These are phyloP conservation scores for Lepus townsendii DNA, from an alignment of 2,797 vertebrate genomes.

Conservation along the genomic window DNA sequence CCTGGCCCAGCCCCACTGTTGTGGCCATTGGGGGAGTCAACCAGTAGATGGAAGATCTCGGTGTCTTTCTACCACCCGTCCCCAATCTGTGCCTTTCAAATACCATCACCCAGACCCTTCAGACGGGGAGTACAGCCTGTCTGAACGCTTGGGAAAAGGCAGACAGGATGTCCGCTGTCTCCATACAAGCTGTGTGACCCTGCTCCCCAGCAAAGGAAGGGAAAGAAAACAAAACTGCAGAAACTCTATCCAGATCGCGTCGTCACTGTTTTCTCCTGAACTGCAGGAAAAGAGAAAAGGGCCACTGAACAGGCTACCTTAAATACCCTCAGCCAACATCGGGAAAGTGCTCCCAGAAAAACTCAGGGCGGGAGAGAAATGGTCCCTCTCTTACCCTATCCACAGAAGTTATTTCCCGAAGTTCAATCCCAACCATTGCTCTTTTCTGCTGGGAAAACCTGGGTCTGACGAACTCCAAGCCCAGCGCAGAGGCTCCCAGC, in stretches of 20 bases:
- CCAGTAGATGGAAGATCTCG: no score
- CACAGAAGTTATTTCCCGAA: not conserved
- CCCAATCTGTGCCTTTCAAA: no score
- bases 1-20: no score
- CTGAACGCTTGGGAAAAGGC: not conserved
- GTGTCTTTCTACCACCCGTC: no score
- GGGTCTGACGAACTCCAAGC: no score
- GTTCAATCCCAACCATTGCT: not conserved
- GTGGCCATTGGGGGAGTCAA: no score
- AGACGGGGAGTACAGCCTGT: not conserved
- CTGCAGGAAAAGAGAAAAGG: not conserved
- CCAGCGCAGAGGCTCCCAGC: not conserved
- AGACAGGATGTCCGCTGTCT: not conserved
- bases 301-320: not conserved
- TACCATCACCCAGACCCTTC: conserved; percentile 24
- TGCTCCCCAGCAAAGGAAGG: not conserved
- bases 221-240: not conserved
- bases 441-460: not conserved
- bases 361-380: not conserved
- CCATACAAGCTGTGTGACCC: not conserved
- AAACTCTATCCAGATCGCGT: not conserved
- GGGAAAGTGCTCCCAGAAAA: not conserved
- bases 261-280: not conserved
- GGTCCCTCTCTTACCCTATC: not conserved
- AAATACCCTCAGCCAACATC: not conserved